Evolutionary conservation across 2,888 invertebrate species (phyloP).

Genomic region (Aproaerema taeniolella): DNA sequence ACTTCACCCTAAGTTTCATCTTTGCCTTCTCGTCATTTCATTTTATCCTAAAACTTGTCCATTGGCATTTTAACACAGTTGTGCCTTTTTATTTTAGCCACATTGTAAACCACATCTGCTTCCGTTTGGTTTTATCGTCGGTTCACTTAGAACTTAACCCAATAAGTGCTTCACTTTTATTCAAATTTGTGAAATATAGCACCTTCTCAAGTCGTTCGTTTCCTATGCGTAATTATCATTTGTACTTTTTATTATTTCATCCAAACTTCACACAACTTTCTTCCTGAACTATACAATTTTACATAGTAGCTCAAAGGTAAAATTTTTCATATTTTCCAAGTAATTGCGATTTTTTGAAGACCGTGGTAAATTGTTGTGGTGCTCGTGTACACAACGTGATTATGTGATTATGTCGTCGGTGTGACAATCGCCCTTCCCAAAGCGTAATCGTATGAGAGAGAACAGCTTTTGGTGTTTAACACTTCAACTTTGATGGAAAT

Average conservation of each 20-base stretch:
- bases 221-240: conserved; percentile 39
- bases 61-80: conserved; percentile 59
- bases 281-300: conserved; percentile 57
- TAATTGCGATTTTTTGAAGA: no score
- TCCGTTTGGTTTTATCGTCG: conserved; percentile 54
- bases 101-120: conserved; percentile 57
- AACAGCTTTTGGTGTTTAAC: conserved; percentile 44
- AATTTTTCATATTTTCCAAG: conserved; percentile 38
- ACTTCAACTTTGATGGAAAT: conserved; percentile 36
- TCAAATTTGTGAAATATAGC: conserved; percentile 49
- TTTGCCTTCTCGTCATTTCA: conserved; percentile 64
- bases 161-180: conserved; percentile 34
- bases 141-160: conserved; percentile 60
- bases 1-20: conserved; percentile 63
- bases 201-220: conserved; percentile 47
- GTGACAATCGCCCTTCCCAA: conserved; percentile 70
- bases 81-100: conserved; percentile 57
- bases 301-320: conserved; percentile 61
- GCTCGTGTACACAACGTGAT: no score
- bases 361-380: no score
- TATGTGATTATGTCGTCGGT: conserved; percentile 60
- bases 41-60: conserved; percentile 52
- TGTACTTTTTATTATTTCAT: conserved; percentile 39
- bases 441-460: conserved; percentile 48
- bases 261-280: no score